Evolutionary conservation across 2,797 vertebrate species (phyloP).

Genomic region (Sebastes kiyomatsui): DNA sequence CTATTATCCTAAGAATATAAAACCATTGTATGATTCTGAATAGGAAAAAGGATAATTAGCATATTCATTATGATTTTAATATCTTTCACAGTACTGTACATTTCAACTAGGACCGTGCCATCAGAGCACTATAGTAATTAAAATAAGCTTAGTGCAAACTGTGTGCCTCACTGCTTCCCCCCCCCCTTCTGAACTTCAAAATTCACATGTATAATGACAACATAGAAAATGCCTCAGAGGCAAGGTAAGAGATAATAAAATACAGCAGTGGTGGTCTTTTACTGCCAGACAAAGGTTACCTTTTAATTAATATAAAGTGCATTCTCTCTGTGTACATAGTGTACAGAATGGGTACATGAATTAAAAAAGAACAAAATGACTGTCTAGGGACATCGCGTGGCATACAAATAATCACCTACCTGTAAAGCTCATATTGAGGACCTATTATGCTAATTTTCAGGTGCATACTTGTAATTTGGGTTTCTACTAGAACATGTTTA

Average conservation of each 20-base stretch:
- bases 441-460: too few species aligned
- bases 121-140: constrained; percentile 54
- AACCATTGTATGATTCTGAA: constrained; percentile 54
- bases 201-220: constrained; percentile 29
- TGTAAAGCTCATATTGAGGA: neutral
- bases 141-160: constrained; percentile 50
- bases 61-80: constrained; percentile 71
- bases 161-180: constrained; percentile 7
- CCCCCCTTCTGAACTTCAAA: constrained; percentile 13
- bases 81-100: constrained; percentile 55
- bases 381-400: neutral
- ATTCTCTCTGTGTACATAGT: neutral
- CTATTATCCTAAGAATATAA: constrained; percentile 57
- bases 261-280: neutral
- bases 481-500: neutral
- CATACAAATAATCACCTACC: neutral
- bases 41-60: constrained; percentile 61
- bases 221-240: constrained; percentile 13
- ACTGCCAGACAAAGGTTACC: constrained; percentile 7
- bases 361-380: neutral
- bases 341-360: neutral
- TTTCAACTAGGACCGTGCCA: constrained; percentile 41
- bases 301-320: constrained; percentile 15
- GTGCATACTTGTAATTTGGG: too few species aligned
- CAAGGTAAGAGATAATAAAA: constrained; percentile 10